A percentile compares a stretch with the other conserved stretches of the same genome.
These are phyloP conservation scores for Rhagoletis zephyria DNA, from an alignment of 1,140 invertebrate species.

Conservation along the genomic window DNA sequence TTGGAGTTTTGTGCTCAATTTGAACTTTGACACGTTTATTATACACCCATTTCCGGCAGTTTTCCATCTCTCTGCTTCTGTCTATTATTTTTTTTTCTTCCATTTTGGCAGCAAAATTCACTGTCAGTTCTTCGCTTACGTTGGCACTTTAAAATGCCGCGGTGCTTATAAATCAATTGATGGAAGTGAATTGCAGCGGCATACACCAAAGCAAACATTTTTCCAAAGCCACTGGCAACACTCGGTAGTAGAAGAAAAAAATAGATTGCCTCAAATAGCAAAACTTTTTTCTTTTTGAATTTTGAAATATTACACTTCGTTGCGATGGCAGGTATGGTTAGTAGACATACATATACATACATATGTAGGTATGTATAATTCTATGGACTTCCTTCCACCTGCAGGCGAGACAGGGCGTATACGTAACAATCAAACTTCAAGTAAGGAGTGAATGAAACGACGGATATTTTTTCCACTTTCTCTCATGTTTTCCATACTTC, in stretches of 20 bases:
- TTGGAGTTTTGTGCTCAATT: background rate
- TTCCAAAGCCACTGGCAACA: background rate
- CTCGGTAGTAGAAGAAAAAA: background rate
- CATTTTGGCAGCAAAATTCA: background rate
- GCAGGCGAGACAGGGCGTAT: background rate
- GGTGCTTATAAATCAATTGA: conserved; percentile 30
- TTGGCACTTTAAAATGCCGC: background rate
- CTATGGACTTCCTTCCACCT: background rate
- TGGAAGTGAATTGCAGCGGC: background rate
- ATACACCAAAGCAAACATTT: background rate
- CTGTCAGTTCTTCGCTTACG: background rate
- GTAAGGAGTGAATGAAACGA: background rate
- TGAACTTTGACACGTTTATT: background rate
- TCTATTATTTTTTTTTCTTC: background rate
- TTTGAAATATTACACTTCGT: conserved; percentile 4
- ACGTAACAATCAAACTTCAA: conserved; percentile 20
- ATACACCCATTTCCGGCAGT: background rate
- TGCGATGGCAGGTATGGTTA: too few species aligned
- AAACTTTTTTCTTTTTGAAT: background rate
- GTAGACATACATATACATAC: background rate
- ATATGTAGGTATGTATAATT: background rate
- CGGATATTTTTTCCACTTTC: background rate
- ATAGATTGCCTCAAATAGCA: background rate
- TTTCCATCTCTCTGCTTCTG: background rate
- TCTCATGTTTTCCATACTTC: background rate